Evolutionary conservation across 1,140 invertebrate species (phyloP), one percentile per base, ranked within the genome.

Genomic region (Drosophila watanabei): DNA sequence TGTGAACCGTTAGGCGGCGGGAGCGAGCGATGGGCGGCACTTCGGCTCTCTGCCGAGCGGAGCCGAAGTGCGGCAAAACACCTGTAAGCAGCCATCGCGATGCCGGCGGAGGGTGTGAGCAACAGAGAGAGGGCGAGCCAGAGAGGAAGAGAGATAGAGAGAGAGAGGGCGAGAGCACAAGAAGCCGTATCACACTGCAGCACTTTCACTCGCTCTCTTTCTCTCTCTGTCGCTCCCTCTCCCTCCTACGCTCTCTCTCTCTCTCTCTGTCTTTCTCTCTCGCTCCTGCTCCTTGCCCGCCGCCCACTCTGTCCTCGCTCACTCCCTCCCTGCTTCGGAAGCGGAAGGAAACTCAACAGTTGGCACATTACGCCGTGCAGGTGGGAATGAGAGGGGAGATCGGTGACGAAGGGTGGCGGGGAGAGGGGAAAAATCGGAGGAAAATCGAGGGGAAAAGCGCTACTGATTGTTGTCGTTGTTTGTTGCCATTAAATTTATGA

Each of bases 291-390:
- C 33, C 14, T 33, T n/a, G 14, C 16, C 16, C 2, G 28, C 28
- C 63, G 13, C 63, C 58, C 18, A 45, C 39, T 35, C 20, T 45
- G 16, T 9, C 6, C 14, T n/a, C 49, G 8, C 49, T 9, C 58
- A 49, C 69, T 32, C 51, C 16, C 41, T 49, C 37, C 7, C 43
- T 16, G 33, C 33, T 18, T 51, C 80, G 84, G 80, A 88, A 78
- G 75, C 85, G 85, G 85, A 82, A 89, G 86, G 81, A 89, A 90
- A 89, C 85, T 89, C 85, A 89, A 89, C 85, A 89, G 85, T 89
- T 89, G 85, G 85, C 86, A 89, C 86, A 89, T 89, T 79, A 84
- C 35, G 52, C 61, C 54, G 46, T 41, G 24, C 51, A 35, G 45
- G 45, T 32, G 28, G 66, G 24, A 28, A 43, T 5, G 39, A 33